These are phyloP conservation scores for Platycheirus rosarum DNA, from an alignment of 2,888 invertebrate species.

Conservation along the genomic window DNA sequence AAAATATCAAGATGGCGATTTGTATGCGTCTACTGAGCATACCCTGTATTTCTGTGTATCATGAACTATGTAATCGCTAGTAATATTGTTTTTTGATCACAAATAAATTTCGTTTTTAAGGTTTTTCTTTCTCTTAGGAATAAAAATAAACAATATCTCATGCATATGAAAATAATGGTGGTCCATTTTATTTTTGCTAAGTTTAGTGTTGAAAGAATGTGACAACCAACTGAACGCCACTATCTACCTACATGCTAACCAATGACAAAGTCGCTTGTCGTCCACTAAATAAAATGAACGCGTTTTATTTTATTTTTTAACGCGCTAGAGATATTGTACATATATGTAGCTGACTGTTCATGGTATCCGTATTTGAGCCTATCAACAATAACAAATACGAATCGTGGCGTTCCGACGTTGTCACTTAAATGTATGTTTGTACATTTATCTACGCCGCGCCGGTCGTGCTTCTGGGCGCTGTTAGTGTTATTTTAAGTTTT, in stretches of 20 bases:
- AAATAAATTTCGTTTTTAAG: too few relatives aligned
- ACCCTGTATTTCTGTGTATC: too few relatives aligned
- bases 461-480: slow-evolving; percentile 35
- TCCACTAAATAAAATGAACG: slow-evolving; percentile 56
- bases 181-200: too few relatives aligned
- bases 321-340: slow-evolving; percentile 57
- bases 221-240: slow-evolving; percentile 40
- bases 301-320: slow-evolving; percentile 70
- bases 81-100: too few relatives aligned
- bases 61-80: too few relatives aligned
- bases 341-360: slow-evolving; percentile 54
- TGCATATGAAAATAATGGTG: too few relatives aligned
- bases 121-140: too few relatives aligned
- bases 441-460: too few relatives aligned
- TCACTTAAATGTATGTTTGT: slow-evolving; percentile 43
- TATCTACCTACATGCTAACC: slow-evolving; percentile 1
- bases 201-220: slow-evolving; percentile 50
- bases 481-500: slow-evolving; percentile 69
- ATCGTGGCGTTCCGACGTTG: slow-evolving; percentile 42
- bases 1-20: too few relatives aligned
- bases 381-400: slow-evolving; percentile 62
- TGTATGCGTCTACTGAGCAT: too few relatives aligned
- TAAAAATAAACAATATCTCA: too few relatives aligned
- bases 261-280: slow-evolving; percentile 38
- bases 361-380: slow-evolving; percentile 48